A percentile compares a stretch with the other conserved stretches of the same genome.
Evolutionary conservation across 1,140 invertebrate genomes (phyloP).

Genomic region (Achroia grisella): DNA sequence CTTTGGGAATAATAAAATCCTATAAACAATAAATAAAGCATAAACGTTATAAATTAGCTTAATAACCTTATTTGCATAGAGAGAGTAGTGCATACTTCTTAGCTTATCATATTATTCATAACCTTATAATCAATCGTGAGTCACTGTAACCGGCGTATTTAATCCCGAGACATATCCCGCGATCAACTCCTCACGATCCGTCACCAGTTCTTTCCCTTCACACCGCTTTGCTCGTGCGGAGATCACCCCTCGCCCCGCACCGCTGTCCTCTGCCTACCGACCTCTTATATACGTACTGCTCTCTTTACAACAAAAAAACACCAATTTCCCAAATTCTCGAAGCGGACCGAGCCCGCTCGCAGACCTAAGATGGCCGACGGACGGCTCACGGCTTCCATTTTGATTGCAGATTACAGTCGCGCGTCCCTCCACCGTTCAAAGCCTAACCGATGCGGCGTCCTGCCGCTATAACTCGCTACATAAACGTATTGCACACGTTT

Average conservation of each 20-base stretch:
- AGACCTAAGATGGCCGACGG: conserved; percentile 67
- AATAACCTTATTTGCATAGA: too few relatives aligned
- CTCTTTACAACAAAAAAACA: conserved; percentile 71
- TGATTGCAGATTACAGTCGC: conserved; percentile 64
- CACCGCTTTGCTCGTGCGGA: conserved; percentile 57
- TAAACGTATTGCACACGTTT: conserved; percentile 61
- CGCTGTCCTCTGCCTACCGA: conserved; percentile 55
- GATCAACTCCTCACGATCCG: conserved; percentile 21
- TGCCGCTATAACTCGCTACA: conserved; percentile 28
- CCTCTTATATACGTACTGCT: conserved; percentile 66
- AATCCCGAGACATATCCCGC: conserved; percentile 35
- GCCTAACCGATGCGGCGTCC: conserved; percentile 46
- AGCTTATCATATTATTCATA: too few relatives aligned
- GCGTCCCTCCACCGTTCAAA: conserved; percentile 56
- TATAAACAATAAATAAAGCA: too few relatives aligned
- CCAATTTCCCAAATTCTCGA: conserved; percentile 72
- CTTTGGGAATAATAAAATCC: too few relatives aligned
- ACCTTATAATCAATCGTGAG: too few relatives aligned
- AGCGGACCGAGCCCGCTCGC: conserved; percentile 60
- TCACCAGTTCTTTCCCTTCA: conserved; percentile 64
- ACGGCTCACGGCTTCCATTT: conserved; percentile 69
- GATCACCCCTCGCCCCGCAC: conserved; percentile 40
- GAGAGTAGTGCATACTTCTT: too few relatives aligned
- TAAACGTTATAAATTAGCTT: too few relatives aligned
- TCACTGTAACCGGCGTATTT: too few relatives aligned